Evolutionary conservation across 2,797 vertebrate genomes (phyloP).

Genomic region (Otolemur crassicaudatus): DNA sequence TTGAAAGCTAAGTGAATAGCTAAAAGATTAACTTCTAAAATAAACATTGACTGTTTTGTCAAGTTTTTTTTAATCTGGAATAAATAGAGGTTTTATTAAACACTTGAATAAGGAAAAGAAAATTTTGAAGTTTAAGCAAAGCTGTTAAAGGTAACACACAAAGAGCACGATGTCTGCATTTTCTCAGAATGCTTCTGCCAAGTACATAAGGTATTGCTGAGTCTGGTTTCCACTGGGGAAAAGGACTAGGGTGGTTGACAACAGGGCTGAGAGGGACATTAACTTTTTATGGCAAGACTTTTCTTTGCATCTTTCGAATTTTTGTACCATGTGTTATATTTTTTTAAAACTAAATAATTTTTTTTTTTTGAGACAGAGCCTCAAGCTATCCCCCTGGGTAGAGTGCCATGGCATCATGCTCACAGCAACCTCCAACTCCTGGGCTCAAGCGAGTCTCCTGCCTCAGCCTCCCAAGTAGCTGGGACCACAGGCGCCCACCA

Average conservation of each 20-base stretch:
- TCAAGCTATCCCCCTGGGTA: too few relatives aligned
- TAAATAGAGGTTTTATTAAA: background rate
- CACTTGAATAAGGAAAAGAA: background rate
- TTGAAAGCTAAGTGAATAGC: background rate
- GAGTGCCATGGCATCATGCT: too few relatives aligned
- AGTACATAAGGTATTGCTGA: background rate
- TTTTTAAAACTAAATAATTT: too few relatives aligned
- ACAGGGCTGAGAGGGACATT: background rate
- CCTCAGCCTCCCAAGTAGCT: too few relatives aligned
- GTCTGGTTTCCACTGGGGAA: background rate
- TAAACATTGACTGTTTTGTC: background rate
- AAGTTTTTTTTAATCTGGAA: background rate
- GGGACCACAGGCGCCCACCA: too few relatives aligned
- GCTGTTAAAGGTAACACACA: background rate
- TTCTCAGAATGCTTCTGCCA: too few relatives aligned
- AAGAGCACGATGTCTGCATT: background rate
- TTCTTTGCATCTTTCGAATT: background rate
- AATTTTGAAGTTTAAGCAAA: background rate
- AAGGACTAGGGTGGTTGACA: background rate
- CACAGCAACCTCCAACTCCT: too few relatives aligned
- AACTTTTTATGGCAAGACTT: background rate
- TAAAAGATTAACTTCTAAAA: conserved; percentile 24
- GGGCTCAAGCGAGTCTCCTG: too few relatives aligned
- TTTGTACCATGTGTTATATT: background rate
- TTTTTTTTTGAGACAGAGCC: too few relatives aligned